phyloP scores from a whole-genome alignment of 1,140 invertebrate species.

The Drosophila ohnishii region DNA sequence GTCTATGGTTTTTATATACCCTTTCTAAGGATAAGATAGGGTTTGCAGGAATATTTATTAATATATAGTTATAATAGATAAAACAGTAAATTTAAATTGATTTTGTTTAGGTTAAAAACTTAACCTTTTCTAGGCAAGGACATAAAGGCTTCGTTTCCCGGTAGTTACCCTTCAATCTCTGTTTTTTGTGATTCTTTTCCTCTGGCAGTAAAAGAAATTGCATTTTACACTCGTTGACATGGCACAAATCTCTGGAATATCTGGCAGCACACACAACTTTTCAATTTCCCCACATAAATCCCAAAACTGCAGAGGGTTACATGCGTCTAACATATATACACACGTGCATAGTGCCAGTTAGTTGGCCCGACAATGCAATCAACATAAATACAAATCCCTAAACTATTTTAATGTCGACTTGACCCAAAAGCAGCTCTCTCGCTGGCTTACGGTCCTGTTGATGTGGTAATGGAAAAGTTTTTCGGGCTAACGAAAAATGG shows the following conservation, averaged over 20 bases:
- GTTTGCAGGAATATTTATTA: neutral
- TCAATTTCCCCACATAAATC: conserved; percentile 61
- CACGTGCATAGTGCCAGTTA: conserved; percentile 51
- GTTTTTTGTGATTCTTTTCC: conserved; percentile 16
- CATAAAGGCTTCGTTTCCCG: neutral
- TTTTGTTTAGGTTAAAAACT: too few relatives aligned
- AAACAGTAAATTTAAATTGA: too few relatives aligned
- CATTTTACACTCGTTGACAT: conserved; percentile 57
- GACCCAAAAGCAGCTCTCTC: conserved; percentile 44
- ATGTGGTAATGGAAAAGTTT: conserved; percentile 73
- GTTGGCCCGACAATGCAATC: conserved; percentile 74
- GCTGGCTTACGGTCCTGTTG: conserved; percentile 30
- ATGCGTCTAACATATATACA: neutral
- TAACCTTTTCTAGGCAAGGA: too few relatives aligned
- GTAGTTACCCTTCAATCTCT: conserved; percentile 4
- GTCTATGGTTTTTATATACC: conserved; percentile 12
- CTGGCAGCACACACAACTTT: conserved; percentile 58
- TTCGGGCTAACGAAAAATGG: conserved; percentile 31
- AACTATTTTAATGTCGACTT: conserved; percentile 79
- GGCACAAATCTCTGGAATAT: conserved; percentile 50
- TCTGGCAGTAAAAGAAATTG: conserved; percentile 62
- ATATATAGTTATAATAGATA: too few relatives aligned
- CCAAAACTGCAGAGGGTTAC: conserved; percentile 23
- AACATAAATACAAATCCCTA: conserved; percentile 81
- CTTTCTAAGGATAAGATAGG: neutral